Percentiles rank a stretch among this genome's conserved stretches.
Conservation (phyloP, 2,888 invertebrate species). For the Sinhomidia bicolor region DNA sequence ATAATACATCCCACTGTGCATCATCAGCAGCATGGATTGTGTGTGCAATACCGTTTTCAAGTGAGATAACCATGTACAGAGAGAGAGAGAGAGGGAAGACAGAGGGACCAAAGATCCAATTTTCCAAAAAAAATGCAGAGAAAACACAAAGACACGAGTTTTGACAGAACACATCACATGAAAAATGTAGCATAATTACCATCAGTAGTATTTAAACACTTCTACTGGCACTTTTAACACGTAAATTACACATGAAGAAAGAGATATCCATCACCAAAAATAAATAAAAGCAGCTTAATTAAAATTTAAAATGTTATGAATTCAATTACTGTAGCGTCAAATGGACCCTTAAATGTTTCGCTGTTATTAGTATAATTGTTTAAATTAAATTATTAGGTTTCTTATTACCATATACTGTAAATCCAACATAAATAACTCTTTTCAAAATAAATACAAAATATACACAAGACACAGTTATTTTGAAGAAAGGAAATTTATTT, state of each 20-base stretch:
- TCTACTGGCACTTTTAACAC: constrained; percentile 22
- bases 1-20: constrained; percentile 76
- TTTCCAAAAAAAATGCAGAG: constrained; percentile 66
- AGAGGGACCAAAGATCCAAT: constrained; percentile 70
- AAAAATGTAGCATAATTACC: constrained; percentile 5
- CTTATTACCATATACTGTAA: too few species aligned
- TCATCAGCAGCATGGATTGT: constrained; percentile 50
- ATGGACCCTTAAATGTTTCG: too few species aligned
- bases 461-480: too few species aligned
- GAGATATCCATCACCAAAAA: background rate
- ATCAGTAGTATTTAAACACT: constrained; percentile 25
- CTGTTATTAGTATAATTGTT: too few species aligned
- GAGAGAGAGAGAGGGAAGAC: constrained; percentile 50
- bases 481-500: too few species aligned
- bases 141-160: constrained; percentile 66
- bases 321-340: too few species aligned
- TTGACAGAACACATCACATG: constrained; percentile 65
- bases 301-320: too few species aligned
- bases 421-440: too few species aligned
- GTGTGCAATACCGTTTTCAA: constrained; percentile 53
- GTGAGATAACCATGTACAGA: constrained; percentile 31
- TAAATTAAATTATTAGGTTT: too few species aligned
- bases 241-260: background rate
- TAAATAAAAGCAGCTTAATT: background rate
- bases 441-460: too few species aligned